Conservation (phyloP, 2,797 vertebrate genomes). For the Podarcis siculus region DNA sequence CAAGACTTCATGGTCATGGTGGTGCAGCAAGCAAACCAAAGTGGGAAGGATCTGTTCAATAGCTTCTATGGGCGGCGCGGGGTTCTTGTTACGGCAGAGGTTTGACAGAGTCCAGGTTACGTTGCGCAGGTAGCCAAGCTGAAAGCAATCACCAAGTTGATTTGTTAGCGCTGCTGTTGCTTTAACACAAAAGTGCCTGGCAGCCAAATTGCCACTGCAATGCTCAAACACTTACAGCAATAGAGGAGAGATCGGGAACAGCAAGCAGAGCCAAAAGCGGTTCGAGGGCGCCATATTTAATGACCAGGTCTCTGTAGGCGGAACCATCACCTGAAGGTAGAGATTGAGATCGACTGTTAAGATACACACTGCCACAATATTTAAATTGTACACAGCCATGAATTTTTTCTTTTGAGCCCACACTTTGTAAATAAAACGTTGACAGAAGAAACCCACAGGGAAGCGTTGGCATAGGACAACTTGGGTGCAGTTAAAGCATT, state of each 20-base stretch:
- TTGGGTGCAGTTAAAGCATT: not conserved
- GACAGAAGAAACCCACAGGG: not conserved
- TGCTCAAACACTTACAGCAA: slow-evolving; percentile 83
- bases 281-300: slow-evolving; percentile 91
- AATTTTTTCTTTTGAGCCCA: too few species aligned
- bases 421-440: too few species aligned
- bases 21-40: slow-evolving; percentile 87
- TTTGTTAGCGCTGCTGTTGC: not conserved
- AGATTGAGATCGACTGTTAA: not conserved
- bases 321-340: slow-evolving; percentile 90
- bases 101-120: slow-evolving; percentile 97
- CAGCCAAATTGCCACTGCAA: not conserved
- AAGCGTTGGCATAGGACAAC: not conserved
- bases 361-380: not conserved
- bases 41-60: slow-evolving; percentile 90
- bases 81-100: slow-evolving; percentile 98
- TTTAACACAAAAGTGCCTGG: not conserved
- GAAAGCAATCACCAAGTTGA: not conserved
- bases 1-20: slow-evolving; percentile 89
- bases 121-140: slow-evolving; percentile 93
- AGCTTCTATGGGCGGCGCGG: slow-evolving; percentile 88
- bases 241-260: slow-evolving; percentile 86
- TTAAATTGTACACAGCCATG: not conserved
- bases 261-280: slow-evolving; percentile 88
- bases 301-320: slow-evolving; percentile 89